Evolutionary conservation across 2,888 invertebrate species (phyloP).

Genomic region (Acholoe squamosa): DNA sequence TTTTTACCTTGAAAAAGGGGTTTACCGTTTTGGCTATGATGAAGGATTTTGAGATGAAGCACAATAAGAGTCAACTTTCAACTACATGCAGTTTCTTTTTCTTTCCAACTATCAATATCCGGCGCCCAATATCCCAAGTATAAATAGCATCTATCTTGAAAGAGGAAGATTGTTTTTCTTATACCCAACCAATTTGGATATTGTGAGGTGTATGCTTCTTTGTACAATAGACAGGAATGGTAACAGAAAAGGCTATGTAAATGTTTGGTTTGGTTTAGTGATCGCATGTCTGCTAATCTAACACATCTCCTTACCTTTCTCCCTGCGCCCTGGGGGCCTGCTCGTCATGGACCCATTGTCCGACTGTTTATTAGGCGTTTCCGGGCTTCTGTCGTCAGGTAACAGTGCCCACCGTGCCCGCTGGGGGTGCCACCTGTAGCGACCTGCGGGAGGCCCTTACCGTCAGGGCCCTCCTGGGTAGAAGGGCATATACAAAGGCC

Average conservation of each 20-base stretch:
- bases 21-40: too few species aligned
- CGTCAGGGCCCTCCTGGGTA: slow-evolving; percentile 40
- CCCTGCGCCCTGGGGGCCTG: neutral
- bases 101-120: too few species aligned
- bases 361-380: slow-evolving; percentile 31
- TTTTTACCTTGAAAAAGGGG: too few species aligned
- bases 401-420: neutral
- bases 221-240: neutral
- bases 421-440: slow-evolving; percentile 35
- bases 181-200: too few species aligned
- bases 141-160: too few species aligned
- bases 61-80: too few species aligned
- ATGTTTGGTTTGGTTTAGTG: neutral
- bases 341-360: slow-evolving; percentile 28
- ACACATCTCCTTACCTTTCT: neutral
- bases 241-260: neutral
- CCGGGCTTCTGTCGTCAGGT: slow-evolving; percentile 37
- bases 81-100: too few species aligned
- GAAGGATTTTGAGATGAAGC: too few species aligned
- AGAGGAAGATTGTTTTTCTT: too few species aligned
- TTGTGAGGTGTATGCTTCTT: too few species aligned
- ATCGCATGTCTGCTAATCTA: slow-evolving; percentile 9
- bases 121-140: too few species aligned
- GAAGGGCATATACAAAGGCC: slow-evolving; percentile 30
- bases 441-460: slow-evolving; percentile 29